These are phyloP conservation scores for Acrocephalus kingi DNA, from an alignment of 2,113 vertebrate genomes.

Conservation along the genomic window DNA sequence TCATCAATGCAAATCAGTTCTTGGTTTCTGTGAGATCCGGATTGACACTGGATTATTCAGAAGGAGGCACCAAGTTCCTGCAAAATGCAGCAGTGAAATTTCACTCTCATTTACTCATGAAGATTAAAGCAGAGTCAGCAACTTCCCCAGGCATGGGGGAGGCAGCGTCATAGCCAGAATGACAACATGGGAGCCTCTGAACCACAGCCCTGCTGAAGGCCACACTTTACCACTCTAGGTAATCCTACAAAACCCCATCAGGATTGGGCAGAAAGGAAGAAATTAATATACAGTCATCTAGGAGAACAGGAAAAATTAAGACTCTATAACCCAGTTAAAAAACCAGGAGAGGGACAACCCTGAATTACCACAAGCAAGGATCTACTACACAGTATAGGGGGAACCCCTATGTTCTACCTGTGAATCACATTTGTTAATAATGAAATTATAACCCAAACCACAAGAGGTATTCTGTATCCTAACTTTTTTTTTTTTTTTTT, in stretches of 20 bases:
- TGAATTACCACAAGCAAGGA: conserved; percentile 24
- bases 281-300: background rate
- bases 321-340: background rate
- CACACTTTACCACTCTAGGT: background rate
- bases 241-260: conserved; percentile 18
- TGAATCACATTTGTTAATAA: conserved; percentile 41
- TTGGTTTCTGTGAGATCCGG: conserved; percentile 33
- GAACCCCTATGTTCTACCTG: conserved; percentile 1
- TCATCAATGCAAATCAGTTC: conserved; percentile 22
- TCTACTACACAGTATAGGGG: background rate
- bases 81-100: background rate
- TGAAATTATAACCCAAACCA: conserved; percentile 46
- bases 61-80: background rate
- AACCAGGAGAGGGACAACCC: conserved; percentile 26
- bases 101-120: conserved; percentile 21
- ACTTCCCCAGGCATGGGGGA: background rate
- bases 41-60: conserved; percentile 22
- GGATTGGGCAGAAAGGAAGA: conserved; percentile 6
- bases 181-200: conserved; percentile 39
- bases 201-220: conserved; percentile 10
- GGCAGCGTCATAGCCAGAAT: conserved; percentile 37
- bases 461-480: background rate
- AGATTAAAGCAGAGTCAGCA: conserved; percentile 41
- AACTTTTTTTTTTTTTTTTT: background rate
- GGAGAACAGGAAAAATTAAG: background rate